Base-by-base conservation (phyloP, 2,888 invertebrate genomes). In the Scaeva pyrastri region DNA sequence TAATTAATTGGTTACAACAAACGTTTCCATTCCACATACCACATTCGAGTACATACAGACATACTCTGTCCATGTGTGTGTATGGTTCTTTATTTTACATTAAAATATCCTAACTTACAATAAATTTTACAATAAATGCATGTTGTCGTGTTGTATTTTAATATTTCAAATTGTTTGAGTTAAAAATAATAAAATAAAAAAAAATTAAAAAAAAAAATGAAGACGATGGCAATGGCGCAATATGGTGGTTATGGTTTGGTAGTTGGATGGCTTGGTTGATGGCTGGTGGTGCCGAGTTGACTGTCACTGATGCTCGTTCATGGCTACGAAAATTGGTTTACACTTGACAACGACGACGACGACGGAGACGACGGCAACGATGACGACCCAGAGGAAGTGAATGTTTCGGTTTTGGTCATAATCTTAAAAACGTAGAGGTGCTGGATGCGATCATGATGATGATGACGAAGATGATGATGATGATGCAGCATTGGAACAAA, bases 101-200 rank as follows among this genome's bases (percentile, higher is more conserved):
- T 81, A 81, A 64, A 81, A 82, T 72, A 82, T 70, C 72, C 64
- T 26, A 74, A 48, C 43, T 71, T 70, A 74, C 64, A 78, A 86
- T 86, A 86, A 86, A 86, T 82, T 86, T 39, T 82, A 64, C 70
- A 86, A 74, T 74, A 74, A 86, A 86, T 86, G 86, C 86, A 86
- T 86, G 77, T 86, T 86, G 82, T 86, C 86, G 86, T 86, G 86
- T 74, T 78, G 86, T 82, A 86, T 86, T 86, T 86, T 82, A 76
- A 86, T 86, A 78, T 82, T 77, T 86, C 77, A 86, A 86, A 86
- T 78, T 60, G 74, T 64, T 73, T 31, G 8, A 52, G 26, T 3
- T 2, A 52, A 14, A 12, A 70, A n/a, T n/a, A n/a, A n/a, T n/a
- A n/a, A 73, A 45, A 48, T 14, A 21, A 72, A 45, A 48, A 14